Evolutionary conservation across 2,797 vertebrate species (phyloP).

Genomic region (Sebastes nivosus): DNA sequence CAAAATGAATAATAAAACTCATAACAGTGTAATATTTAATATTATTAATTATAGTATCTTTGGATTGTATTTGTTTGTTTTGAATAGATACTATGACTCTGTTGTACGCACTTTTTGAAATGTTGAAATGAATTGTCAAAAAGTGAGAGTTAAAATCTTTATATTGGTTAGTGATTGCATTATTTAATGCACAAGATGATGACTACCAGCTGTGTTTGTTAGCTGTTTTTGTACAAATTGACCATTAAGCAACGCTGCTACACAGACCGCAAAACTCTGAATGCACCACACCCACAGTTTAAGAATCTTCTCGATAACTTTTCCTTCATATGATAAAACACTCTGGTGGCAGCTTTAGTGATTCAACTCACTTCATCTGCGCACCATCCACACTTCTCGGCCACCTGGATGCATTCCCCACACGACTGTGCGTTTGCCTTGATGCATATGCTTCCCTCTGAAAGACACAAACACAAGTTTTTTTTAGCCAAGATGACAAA

Average conservation of each 20-base stretch:
- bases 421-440: slow-evolving; percentile 96
- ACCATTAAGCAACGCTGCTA: not conserved
- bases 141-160: not conserved
- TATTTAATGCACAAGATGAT: not conserved
- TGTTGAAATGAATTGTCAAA: not conserved
- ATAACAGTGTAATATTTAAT: too few relatives aligned
- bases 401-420: slow-evolving; percentile 96
- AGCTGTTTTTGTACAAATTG: not conserved
- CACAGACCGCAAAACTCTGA: not conserved
- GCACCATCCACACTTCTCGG: slow-evolving; percentile 96
- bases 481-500: slow-evolving; percentile 29
- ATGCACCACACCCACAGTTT: not conserved
- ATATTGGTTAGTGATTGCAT: not conserved
- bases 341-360: not conserved
- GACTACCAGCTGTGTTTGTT: not conserved
- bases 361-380: slow-evolving; percentile 86
- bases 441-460: slow-evolving; percentile 93
- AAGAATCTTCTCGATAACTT: not conserved
- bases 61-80: not conserved
- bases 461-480: slow-evolving; percentile 45
- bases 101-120: not conserved
- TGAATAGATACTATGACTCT: not conserved
- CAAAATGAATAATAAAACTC: too few relatives aligned
- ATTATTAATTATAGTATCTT: not conserved
- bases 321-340: not conserved